Base-by-base conservation (phyloP, 2,113 vertebrate genomes). In the Merops nubicus region DNA sequence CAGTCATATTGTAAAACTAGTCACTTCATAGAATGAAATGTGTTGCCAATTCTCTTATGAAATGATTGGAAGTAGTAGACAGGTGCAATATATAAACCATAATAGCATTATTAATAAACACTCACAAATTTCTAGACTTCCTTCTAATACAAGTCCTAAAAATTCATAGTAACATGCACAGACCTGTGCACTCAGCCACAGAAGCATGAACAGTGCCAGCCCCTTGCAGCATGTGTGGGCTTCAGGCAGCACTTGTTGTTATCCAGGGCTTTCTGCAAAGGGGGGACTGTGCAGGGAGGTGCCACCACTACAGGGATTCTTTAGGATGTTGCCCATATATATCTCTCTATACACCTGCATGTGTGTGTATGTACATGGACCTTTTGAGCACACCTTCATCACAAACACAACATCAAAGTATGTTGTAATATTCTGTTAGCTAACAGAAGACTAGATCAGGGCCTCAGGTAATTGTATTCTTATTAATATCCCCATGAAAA, bases 371-470 rank as follows among this genome's bases (percentile, higher is more conserved):
- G 6, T 19, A 0, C 26, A 6, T 14, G 22, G 34, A 34, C 29
- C 42, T 42, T 59, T 33, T 38, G 13, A 90, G 25, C 25, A 16
- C 22, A 9, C 15, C 26, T 86, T 59, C 45, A 15, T 18, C 2
- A 0, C 29, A 45, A 29, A 25, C 3, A 2, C 34, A 42, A n/a
- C n/a, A n/a, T n/a, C n/a, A n/a, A n/a, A n/a, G n/a, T 5, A 4
- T 29, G 19, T 89, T 62, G 6, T 63, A 40, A 40, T 45, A 34
- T 8, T 64, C 28, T 50, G 29, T 64, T 75, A 1, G 1, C 33
- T 75, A 57, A 42, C 10, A 34, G 65, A 38, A 19, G 59, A 43
- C 34, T 62, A 48, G 53, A 23, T 67, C 17, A 59, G 50, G 76
- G 17, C 40, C 59, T 83, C 40, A 63, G 53, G 33, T 50, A 50